Evolutionary conservation across 2,888 invertebrate species (phyloP), one percentile per base, ranked within the genome.

Genomic region (Cotesia congregata): DNA sequence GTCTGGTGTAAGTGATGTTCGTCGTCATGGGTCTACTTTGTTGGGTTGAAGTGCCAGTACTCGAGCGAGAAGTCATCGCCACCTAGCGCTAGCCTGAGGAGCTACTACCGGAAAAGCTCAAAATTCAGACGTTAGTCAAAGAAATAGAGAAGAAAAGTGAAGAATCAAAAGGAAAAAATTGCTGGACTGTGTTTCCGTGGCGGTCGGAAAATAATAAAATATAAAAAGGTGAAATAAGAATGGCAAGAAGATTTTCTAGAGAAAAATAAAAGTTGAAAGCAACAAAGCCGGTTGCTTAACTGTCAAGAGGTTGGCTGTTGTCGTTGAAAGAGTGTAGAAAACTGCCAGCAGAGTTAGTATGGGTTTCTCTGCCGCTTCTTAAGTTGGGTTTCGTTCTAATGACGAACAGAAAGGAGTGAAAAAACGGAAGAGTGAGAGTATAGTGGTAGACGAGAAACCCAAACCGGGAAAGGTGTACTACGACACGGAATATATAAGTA

Each of bases 231-330:
- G 9, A 60, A 62, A n/a, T 60, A 64, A 59, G 64, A 30, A 59
- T 12, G 30, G 59, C 39, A 7, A 39, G 64, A 72, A 67, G 39
- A 61, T 17, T 1, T 17, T 2, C 17, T 12, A 30, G 6, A 40
- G 17, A 41, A n/a, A 20, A 39, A 39, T 38, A 59, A 68, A 61
- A 2, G 39, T 62, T 67, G 64, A 15, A 59, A 73, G 7, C 15
- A 68, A 76, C 39, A 67, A 74, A 17, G 60, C 6, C 39, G 17
- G 70, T 69, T 38, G 40, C 69, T 40, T 62, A 64, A 67, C 59
- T 72, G 77, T 77, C 77, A 75, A 74, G 72, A 65, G 75, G 67
- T 70, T 6, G 67, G 30, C 50, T n/a, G 39, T 59, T 39, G 70
- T 65, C n/a, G 62, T 50, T 62, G 67, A 65, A 59, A 76, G 41